Evolutionary conservation across 2,113 vertebrate genomes (phyloP).

Genomic region (Epinephelus moara): DNA sequence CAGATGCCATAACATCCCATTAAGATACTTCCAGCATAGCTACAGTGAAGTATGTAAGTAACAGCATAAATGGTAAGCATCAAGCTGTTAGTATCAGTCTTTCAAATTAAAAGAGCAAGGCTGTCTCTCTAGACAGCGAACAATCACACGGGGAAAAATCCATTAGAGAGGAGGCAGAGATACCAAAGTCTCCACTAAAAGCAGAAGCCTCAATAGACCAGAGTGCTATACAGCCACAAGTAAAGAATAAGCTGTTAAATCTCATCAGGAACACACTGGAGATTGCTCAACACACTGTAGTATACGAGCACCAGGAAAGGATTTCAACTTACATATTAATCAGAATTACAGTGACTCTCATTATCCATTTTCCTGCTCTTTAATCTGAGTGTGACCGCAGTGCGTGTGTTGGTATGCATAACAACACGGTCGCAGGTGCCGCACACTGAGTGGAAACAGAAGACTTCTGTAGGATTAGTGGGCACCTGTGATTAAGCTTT

Average conservation of each 20-base stretch:
- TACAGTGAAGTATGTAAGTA: not conserved
- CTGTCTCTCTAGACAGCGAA: not conserved
- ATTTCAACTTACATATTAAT: not conserved
- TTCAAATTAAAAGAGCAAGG: slow-evolving; percentile 1
- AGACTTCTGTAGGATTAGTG: not conserved
- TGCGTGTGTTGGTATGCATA: not conserved
- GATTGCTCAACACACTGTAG: not conserved
- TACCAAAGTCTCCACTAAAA: not conserved
- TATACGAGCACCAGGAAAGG: not conserved
- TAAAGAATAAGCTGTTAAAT: not conserved
- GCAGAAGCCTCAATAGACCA: not conserved
- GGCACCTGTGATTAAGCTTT: slow-evolving; percentile 34
- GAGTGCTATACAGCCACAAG: not conserved
- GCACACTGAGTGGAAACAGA: not conserved
- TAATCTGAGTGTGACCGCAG: not conserved
- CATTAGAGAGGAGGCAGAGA: not conserved
- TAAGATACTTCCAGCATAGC: not conserved
- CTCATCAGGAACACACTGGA: not conserved
- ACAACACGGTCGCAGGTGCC: slow-evolving; percentile 14
- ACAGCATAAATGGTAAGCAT: not conserved
- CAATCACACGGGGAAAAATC: not conserved
- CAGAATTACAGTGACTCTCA: not conserved
- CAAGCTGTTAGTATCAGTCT: slow-evolving; percentile 10
- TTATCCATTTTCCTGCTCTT: not conserved
- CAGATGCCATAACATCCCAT: not conserved